Evolutionary conservation across 2,113 vertebrate species (phyloP).

Genomic region (Ovibos moschatus): DNA sequence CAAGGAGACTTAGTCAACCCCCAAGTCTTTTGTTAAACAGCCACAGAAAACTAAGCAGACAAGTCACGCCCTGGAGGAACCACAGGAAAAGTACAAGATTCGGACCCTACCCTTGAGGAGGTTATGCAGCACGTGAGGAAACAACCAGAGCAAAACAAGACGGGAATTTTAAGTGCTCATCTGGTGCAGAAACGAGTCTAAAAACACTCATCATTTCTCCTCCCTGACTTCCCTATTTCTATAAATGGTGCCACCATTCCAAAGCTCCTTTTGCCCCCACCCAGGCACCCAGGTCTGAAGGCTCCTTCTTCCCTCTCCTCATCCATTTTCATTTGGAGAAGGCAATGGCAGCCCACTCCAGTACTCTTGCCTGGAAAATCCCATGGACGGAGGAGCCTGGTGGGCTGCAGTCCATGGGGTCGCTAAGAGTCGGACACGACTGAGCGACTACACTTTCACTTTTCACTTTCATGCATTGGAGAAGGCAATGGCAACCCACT

Average conservation of each 20-base stretch:
- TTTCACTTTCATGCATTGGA: no score
- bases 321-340: neutral
- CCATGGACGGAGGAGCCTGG: no score
- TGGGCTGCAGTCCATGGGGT: no score
- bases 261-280: neutral
- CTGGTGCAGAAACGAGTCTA: neutral
- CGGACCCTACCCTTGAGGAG: neutral
- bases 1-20: neutral
- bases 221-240: conserved; percentile 26
- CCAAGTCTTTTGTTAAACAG: neutral
- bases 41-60: neutral
- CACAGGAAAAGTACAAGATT: neutral
- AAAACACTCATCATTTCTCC: neutral
- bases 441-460: no score
- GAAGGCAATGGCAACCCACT: no score
- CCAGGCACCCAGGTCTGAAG: neutral
- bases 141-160: neutral
- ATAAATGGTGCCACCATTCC: neutral
- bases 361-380: no score
- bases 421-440: no score
- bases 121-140: neutral
- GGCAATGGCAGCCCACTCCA: no score
- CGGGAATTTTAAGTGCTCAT: neutral
- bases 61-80: neutral
- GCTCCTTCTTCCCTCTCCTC: neutral